Percentiles rank a stretch among this genome's conserved stretches.
These are phyloP conservation scores for Acomys russatus DNA, from an alignment of 2,797 vertebrate genomes.

Conservation along the genomic window DNA sequence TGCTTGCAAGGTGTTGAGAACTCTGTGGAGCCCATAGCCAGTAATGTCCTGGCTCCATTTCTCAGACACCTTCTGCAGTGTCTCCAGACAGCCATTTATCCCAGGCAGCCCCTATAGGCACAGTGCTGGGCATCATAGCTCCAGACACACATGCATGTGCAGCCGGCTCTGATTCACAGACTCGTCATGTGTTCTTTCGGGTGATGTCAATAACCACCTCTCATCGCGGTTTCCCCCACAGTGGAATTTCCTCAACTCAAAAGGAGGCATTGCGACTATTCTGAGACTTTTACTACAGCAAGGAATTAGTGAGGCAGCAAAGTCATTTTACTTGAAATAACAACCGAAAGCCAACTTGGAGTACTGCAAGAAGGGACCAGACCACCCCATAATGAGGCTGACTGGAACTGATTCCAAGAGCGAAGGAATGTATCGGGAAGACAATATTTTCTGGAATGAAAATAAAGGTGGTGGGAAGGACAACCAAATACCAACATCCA, in stretches of 20 bases:
- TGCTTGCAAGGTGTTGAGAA: background rate
- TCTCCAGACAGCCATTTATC: background rate
- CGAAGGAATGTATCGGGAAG: constrained; percentile 43
- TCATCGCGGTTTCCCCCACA: constrained; percentile 45
- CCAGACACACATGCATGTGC: background rate
- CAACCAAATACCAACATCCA: background rate
- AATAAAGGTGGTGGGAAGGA: constrained; percentile 53
- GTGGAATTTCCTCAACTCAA: constrained; percentile 34
- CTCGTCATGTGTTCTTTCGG: constrained; percentile 15
- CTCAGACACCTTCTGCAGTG: background rate
- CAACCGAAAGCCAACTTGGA: constrained; percentile 80
- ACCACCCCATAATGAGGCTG: constrained; percentile 65
- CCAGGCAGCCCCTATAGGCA: background rate
- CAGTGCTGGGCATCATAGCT: background rate
- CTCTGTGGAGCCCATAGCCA: background rate
- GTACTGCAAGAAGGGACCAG: constrained; percentile 58
- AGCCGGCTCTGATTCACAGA: constrained; percentile 71
- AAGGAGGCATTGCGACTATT: constrained; percentile 34
- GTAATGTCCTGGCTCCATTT: background rate
- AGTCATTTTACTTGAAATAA: constrained; percentile 79
- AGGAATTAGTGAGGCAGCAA: constrained; percentile 64
- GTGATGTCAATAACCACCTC: constrained; percentile 29
- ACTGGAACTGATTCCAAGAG: constrained; percentile 59
- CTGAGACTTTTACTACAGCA: constrained; percentile 60
- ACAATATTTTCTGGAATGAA: constrained; percentile 61